phyloP scores from a whole-genome alignment of 1,140 invertebrate genomes.

The Solenopsis invicta region DNA sequence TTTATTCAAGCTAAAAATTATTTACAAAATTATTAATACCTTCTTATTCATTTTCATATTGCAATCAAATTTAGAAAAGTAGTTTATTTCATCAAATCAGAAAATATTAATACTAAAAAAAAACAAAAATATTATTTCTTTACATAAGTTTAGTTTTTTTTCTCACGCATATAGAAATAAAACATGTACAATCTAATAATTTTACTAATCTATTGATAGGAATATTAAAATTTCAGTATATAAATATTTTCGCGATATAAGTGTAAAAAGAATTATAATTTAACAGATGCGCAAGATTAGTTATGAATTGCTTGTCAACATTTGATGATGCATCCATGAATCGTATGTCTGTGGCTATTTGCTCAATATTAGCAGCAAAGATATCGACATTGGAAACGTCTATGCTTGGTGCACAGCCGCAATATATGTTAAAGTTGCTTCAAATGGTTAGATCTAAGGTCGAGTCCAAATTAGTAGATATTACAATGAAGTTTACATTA shows the following conservation, averaged over 20 bases:
- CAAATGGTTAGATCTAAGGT: slow-evolving; percentile 90
- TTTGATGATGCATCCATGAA: slow-evolving; percentile 93
- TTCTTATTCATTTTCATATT: slow-evolving; percentile 10
- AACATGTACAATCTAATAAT: neutral
- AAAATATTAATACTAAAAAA: slow-evolving; percentile 24
- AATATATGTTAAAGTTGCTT: slow-evolving; percentile 92
- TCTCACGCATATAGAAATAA: neutral
- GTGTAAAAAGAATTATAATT: slow-evolving; percentile 30
- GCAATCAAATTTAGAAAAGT: neutral
- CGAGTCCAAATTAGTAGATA: slow-evolving; percentile 89
- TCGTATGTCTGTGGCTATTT: slow-evolving; percentile 94
- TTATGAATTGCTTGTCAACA: slow-evolving; percentile 92
- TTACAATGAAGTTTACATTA: slow-evolving; percentile 93
- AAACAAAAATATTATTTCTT: slow-evolving; percentile 23
- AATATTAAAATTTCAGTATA: slow-evolving; percentile 41
- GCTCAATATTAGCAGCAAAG: slow-evolving; percentile 91
- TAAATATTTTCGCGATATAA: neutral
- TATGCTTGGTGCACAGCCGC: slow-evolving; percentile 90
- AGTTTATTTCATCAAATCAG: neutral
- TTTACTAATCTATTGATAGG: neutral
- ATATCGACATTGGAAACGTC: slow-evolving; percentile 93
- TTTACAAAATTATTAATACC: neutral
- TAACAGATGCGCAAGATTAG: slow-evolving; percentile 90
- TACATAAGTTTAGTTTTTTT: slow-evolving; percentile 12
- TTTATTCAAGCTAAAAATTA: slow-evolving; percentile 9